A percentile compares a stretch with the other conserved stretches of the same genome.
Evolutionary conservation across 2,113 vertebrate genomes (phyloP).

Genomic region (Neolamprologus toae): DNA sequence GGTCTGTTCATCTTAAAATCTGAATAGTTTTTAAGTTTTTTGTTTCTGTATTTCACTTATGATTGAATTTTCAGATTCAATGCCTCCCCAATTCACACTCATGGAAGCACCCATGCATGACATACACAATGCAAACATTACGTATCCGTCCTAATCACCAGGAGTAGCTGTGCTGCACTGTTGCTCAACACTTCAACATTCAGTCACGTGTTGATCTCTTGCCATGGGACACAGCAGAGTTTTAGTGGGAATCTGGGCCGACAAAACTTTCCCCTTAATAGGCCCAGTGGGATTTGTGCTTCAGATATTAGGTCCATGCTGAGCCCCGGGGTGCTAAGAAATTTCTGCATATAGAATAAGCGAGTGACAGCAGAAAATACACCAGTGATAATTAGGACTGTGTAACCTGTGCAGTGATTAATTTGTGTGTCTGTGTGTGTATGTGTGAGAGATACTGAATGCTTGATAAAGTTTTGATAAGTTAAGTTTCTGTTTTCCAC

Average conservation of each 20-base stretch:
- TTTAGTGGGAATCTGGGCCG: slow-evolving; percentile 48
- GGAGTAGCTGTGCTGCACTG: background rate
- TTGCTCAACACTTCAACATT: background rate
- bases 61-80: background rate
- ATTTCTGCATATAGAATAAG: slow-evolving; percentile 11
- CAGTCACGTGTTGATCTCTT: background rate
- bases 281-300: slow-evolving; percentile 24
- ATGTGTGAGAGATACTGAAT: background rate
- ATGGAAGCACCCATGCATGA: background rate
- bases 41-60: background rate
- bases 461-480: background rate
- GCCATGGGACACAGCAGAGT: slow-evolving; percentile 1
- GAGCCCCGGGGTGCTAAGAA: slow-evolving; percentile 23
- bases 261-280: slow-evolving; percentile 24
- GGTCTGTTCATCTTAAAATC: background rate
- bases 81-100: background rate
- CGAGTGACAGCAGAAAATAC: background rate
- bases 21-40: background rate
- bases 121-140: background rate
- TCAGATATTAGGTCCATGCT: slow-evolving; percentile 31
- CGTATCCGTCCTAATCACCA: background rate
- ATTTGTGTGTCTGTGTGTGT: background rate
- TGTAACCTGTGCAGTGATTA: background rate
- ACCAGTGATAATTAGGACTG: slow-evolving; percentile 5
- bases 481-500: background rate